These are phyloP conservation scores for Pomacea maculata DNA, from an alignment of 1,140 invertebrate species.

Conservation along the genomic window DNA sequence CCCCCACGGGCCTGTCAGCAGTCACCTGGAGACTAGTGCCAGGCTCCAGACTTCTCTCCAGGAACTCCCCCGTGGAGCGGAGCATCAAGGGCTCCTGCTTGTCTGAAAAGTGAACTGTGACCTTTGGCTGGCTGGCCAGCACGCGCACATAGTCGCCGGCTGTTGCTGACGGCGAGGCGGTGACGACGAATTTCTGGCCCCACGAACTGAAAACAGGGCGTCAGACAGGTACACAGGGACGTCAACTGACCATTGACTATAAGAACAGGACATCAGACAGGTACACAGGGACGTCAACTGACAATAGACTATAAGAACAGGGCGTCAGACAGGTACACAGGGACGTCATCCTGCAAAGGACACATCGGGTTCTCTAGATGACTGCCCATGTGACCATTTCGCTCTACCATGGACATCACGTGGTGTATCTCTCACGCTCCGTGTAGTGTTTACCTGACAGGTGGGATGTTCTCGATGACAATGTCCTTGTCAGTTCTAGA, in stretches of 20 bases:
- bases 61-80: neutral
- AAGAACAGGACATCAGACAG: neutral
- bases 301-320: neutral
- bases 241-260: neutral
- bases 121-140: neutral
- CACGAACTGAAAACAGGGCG: neutral
- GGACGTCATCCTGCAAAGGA: neutral
- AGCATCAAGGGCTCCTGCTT: neutral
- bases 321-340: neutral
- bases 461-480: conserved; percentile 19
- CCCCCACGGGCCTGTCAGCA: conserved; percentile 13
- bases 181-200: conserved; percentile 9
- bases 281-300: neutral
- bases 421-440: neutral
- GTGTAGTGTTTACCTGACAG: conserved; percentile 8
- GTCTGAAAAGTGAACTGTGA: neutral
- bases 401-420: too few relatives aligned
- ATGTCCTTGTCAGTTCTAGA: conserved; percentile 3
- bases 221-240: neutral
- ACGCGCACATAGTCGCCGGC: conserved; percentile 4
- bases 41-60: neutral
- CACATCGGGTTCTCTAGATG: neutral
- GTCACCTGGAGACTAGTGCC: neutral
- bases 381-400: too few relatives aligned
- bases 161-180: neutral